Evolutionary conservation across 2,888 invertebrate species (phyloP), one percentile per base, ranked within the genome.

Genomic region (Drosophila villosipedis): DNA sequence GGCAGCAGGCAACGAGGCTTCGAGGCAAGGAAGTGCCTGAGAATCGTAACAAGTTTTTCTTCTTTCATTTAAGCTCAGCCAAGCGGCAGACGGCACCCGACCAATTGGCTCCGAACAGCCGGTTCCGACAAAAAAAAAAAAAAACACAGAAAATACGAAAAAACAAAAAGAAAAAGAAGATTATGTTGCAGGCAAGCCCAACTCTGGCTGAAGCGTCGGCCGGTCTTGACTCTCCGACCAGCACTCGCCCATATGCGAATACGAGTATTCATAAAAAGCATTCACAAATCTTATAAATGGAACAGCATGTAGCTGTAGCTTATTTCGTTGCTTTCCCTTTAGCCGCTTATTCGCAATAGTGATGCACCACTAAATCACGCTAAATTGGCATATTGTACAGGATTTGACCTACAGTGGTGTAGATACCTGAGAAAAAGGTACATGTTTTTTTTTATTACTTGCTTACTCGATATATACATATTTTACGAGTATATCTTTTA

Each of bases 211-310:
- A 10, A 55, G 10, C 35, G 35, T 54, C 35, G 22, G 22, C 43
- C 30, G 37, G 57, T 59, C 76, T 73, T 73, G 64, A 78, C 73
- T 62, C 43, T 54, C 49, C 67, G 54, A 61, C 60, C 50, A 31
- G 72, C 72, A 30, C 64, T 47, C 49, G 57, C 55, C 67, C 73
- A 66, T 60, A 41, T 30, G 31, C 68, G 80, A 63, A 37, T 61
- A 49, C 58, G 62, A 68, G 86, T 76, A 73, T 83, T 88, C 82
- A 85, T 77, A 82, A 90, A 85, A 77, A 80, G 89, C 84, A 75
- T 86, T 85, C 90, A 85, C 84, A 89, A 84, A 84, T 85, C 91
- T 85, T 85, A 66, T 81, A 82, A 78, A 87, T 84, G 90, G 82
- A 84, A 83, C 91, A 89, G 91, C 84, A 75, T 86, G 91, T 77